A percentile compares a stretch with the other conserved stretches of the same genome.
Evolutionary conservation across 2,888 invertebrate genomes (phyloP).

Genomic region (Paralinhomoeus sp.): DNA sequence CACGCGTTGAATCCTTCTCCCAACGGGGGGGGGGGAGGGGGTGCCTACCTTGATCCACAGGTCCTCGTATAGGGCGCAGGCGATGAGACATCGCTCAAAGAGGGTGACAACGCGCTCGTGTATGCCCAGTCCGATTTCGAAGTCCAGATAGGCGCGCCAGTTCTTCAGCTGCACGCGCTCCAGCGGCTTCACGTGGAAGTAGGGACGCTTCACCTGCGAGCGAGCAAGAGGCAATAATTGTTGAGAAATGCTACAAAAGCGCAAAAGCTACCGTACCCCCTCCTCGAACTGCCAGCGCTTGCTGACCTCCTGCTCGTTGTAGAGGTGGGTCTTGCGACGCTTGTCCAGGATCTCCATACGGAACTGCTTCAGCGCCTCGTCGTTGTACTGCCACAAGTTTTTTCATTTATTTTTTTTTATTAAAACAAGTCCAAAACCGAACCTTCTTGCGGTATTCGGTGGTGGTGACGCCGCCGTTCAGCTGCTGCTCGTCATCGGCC

Average conservation of each 20-base stretch:
- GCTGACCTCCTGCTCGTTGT: slow-evolving; percentile 63
- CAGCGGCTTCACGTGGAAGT: slow-evolving; percentile 91
- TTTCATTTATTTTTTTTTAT: too few relatives aligned
- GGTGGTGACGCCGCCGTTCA: neutral
- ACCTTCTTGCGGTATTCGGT: slow-evolving; percentile 3
- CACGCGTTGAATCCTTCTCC: too few relatives aligned
- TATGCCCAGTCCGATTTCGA: slow-evolving; percentile 46
- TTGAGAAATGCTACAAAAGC: neutral
- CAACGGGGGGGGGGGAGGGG: too few relatives aligned
- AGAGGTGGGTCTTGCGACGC: slow-evolving; percentile 40
- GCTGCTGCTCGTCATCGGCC: neutral
- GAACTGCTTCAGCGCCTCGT: slow-evolving; percentile 61
- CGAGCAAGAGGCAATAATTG: neutral
- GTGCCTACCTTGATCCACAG: slow-evolving; percentile 86
- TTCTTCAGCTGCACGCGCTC: slow-evolving; percentile 86
- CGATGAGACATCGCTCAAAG: slow-evolving; percentile 84
- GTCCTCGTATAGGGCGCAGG: slow-evolving; percentile 91
- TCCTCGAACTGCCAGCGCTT: slow-evolving; percentile 82
- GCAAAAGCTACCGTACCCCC: slow-evolving; percentile 41
- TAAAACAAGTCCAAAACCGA: neutral
- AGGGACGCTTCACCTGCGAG: slow-evolving; percentile 72
- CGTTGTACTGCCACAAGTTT: too few relatives aligned
- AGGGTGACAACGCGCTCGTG: slow-evolving; percentile 55
- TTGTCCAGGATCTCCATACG: slow-evolving; percentile 62
- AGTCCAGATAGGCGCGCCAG: slow-evolving; percentile 89